Conservation (phyloP, 2,888 invertebrate species). For the Heliconius charithonia region DNA sequence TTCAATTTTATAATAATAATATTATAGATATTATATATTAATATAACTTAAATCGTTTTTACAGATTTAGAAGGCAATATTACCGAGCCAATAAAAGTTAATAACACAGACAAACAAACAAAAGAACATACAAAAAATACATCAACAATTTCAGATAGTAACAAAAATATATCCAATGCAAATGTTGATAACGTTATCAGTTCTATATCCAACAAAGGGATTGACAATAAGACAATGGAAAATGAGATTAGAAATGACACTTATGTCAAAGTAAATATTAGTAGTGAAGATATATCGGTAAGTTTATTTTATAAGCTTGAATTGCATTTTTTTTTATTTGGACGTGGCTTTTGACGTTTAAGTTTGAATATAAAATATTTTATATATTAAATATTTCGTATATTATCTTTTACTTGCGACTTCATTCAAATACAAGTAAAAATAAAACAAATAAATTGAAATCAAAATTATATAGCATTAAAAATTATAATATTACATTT, state of each 20-base stretch:
- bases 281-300: slow-evolving; percentile 22
- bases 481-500: too few species aligned
- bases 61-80: slow-evolving; percentile 72
- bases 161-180: slow-evolving; percentile 22
- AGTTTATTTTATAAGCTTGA: not conserved
- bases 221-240: slow-evolving; percentile 32
- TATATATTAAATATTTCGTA: too few species aligned
- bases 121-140: slow-evolving; percentile 21
- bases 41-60: not conserved
- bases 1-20: too few species aligned
- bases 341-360: too few species aligned
- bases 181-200: slow-evolving; percentile 33
- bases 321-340: too few species aligned
- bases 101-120: slow-evolving; percentile 40
- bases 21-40: not conserved
- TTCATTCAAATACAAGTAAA: too few species aligned
- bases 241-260: slow-evolving; percentile 16
- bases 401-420: too few species aligned
- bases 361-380: too few species aligned
- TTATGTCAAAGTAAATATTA: slow-evolving; percentile 18
- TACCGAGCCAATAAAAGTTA: slow-evolving; percentile 51
- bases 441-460: too few species aligned
- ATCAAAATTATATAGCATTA: too few species aligned
- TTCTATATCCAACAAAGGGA: slow-evolving; percentile 20
- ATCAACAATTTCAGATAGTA: slow-evolving; percentile 11